Evolutionary conservation across 2,888 invertebrate species (phyloP), one percentile per base, ranked within the genome.

Genomic region (Zhuqinia jingwanae): DNA sequence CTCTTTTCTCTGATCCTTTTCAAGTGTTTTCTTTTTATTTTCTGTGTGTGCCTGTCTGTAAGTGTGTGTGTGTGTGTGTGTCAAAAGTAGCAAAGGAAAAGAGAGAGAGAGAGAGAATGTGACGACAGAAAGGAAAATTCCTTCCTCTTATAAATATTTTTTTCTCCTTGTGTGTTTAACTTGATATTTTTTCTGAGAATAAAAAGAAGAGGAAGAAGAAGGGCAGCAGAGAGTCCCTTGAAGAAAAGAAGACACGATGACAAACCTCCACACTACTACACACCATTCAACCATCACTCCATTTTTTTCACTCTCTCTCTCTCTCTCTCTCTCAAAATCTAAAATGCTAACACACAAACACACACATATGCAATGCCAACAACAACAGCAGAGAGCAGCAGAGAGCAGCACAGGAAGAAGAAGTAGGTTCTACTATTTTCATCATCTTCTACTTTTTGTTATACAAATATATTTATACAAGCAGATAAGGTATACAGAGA

Each of bases 11-110:
- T 5, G 8, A 1, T 56, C 22, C 30, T 36, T 36, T 25, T 63
- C 36, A 36, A 63, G 63, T 63, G 63, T 63, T 63, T 63, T 63
- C 63, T 63, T 63, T 63, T 17, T 63, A 63, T 63, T 63, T 36
- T 36, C 53, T 53, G 8, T 17, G 13, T 36, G 36, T 36, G 50
- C n/a, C n/a, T n/a, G n/a, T n/a, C n/a, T n/a, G n/a, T n/a, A n/a
- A n/a, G n/a, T n/a, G n/a, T n/a, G n/a, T n/a, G n/a, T n/a, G n/a
- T n/a, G n/a, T n/a, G n/a, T n/a, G n/a, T n/a, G n/a, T n/a, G n/a
- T n/a, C n/a, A n/a, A 17, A 58, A 36, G 76, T 17, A 58, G 60
- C 17, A 60, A 58, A 60, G 20, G 13, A 70, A 42, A 17, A 30
- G 20, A 70, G 68, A 42, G 20, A 70, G 22, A 47, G 25, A 47